Evolutionary conservation across 2,888 invertebrate genomes (phyloP).

Genomic region (Podabrus alpinus): DNA sequence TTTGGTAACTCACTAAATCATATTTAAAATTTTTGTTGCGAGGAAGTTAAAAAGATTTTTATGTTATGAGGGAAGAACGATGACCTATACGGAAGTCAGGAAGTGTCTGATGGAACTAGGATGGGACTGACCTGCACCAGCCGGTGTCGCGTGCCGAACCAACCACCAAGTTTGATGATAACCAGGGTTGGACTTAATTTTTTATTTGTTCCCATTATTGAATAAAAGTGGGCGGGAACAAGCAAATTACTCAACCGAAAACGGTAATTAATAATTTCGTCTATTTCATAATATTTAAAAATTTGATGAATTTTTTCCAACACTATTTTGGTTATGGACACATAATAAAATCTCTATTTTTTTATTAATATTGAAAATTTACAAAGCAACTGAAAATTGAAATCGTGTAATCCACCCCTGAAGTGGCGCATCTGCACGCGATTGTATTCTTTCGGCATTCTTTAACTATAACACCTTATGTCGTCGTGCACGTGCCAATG

Average conservation of each 20-base stretch:
- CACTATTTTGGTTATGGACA: too few relatives aligned
- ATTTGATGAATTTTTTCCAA: not conserved
- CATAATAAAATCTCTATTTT: too few relatives aligned
- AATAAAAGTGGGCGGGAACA: not conserved
- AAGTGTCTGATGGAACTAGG: conserved; percentile 41
- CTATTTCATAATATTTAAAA: not conserved
- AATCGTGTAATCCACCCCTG: conserved; percentile 31
- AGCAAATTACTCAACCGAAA: not conserved
- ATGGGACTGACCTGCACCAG: conserved; percentile 52
- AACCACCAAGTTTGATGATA: conserved; percentile 41
- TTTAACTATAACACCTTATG: conserved; percentile 50
- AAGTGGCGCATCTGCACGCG: conserved; percentile 40
- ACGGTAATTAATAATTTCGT: not conserved
- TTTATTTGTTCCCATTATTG: not conserved
- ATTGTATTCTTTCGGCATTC: conserved; percentile 45
- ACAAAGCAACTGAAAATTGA: not conserved
- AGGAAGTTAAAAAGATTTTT: conserved; percentile 1
- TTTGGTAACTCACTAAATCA: not conserved
- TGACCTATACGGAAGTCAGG: conserved; percentile 51
- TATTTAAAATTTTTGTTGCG: not conserved
- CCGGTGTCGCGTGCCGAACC: conserved; percentile 48
- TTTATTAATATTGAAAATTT: not conserved
- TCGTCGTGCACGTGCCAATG: conserved; percentile 44
- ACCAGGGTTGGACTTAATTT: conserved; percentile 34
- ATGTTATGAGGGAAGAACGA: conserved; percentile 38